These are phyloP conservation scores for Nettapus auritus DNA, from an alignment of 2,113 vertebrate genomes.

Conservation along the genomic window DNA sequence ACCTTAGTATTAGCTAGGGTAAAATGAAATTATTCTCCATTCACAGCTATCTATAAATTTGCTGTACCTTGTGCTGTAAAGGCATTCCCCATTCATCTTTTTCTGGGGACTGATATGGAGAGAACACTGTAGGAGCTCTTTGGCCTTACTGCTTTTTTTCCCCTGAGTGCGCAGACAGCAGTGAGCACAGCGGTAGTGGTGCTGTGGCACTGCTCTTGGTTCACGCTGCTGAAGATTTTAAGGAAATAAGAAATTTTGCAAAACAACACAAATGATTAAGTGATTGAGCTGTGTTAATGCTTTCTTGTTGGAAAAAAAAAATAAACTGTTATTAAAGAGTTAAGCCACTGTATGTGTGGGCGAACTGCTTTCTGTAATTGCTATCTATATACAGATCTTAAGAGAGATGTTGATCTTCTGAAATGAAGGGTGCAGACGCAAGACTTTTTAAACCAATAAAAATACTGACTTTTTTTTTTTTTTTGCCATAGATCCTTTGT, in stretches of 20 bases:
- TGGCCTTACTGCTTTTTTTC: neutral
- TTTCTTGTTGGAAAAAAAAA: neutral
- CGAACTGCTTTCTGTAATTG: slow-evolving; percentile 73
- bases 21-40: neutral
- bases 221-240: neutral
- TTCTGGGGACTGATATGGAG: neutral
- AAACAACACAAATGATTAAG: neutral
- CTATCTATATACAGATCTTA: slow-evolving; percentile 63
- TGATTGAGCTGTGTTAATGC: neutral
- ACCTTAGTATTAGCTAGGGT: neutral
- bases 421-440: slow-evolving; percentile 72
- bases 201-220: neutral
- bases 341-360: slow-evolving; percentile 66
- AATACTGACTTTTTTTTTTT: slow-evolving; percentile 22
- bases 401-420: slow-evolving; percentile 59
- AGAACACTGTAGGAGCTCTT: neutral
- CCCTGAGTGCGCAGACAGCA: accelerated
- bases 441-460: slow-evolving; percentile 75
- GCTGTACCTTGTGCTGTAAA: neutral
- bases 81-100: neutral
- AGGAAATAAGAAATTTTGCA: neutral
- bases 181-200: neutral
- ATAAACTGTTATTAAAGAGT: slow-evolving; percentile 67
- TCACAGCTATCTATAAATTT: neutral
- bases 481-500: slow-evolving; percentile 70